Percentiles rank a stretch among this genome's conserved stretches.
These are phyloP conservation scores for Helobdella robusta DNA, from an alignment of 2,888 invertebrate genomes.

Conservation along the genomic window DNA sequence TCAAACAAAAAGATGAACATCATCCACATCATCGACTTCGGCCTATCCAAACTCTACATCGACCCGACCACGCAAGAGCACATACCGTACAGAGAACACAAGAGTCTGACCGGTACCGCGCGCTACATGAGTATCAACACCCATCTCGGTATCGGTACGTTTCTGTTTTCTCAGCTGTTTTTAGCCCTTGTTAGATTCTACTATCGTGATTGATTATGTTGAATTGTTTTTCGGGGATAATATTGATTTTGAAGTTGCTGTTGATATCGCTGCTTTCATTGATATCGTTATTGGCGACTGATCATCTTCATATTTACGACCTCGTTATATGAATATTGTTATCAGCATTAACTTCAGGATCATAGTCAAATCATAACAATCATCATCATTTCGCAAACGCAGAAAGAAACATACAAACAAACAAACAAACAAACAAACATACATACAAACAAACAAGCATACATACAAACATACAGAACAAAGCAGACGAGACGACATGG, in stretches of 20 bases:
- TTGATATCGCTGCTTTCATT: background rate
- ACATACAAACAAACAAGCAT: background rate
- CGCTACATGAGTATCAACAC: conserved; percentile 99
- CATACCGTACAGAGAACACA: conserved; percentile 99
- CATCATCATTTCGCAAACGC: background rate
- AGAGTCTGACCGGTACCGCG: conserved; percentile 97
- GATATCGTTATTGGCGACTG: background rate
- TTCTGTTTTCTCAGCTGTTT: background rate
- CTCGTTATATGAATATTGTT: background rate
- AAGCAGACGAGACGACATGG: conserved; percentile 95
- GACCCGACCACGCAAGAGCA: conserved; percentile 87
- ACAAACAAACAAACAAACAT: conserved; percentile 10
- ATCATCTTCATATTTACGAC: background rate
- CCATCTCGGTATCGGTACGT: conserved; percentile 90
- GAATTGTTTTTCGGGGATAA: too few species aligned
- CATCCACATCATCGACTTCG: conserved; percentile 99
- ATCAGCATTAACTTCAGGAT: background rate
- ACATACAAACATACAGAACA: conserved; percentile 63
- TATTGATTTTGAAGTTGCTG: background rate
- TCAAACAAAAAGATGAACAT: conserved; percentile 94
- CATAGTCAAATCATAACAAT: background rate
- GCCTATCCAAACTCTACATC: conserved; percentile 99
- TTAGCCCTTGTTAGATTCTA: too few species aligned
- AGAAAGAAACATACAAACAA: background rate
- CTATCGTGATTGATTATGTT: background rate